Percentiles rank a stretch among this genome's conserved stretches.
These are phyloP conservation scores for Larimichthys polyactis DNA, from an alignment of 2,113 vertebrate genomes.

Conservation along the genomic window DNA sequence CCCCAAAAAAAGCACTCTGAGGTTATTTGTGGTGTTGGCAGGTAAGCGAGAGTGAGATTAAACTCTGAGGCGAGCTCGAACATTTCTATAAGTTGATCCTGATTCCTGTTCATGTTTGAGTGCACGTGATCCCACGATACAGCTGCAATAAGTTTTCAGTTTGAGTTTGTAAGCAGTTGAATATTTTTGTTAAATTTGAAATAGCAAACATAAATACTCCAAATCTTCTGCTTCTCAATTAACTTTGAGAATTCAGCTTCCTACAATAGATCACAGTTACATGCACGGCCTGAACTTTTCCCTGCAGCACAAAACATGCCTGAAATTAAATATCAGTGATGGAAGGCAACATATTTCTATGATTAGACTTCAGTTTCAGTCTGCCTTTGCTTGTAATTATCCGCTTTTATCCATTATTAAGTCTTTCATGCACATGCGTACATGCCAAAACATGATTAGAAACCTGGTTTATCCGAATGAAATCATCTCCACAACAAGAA, in stretches of 20 bases:
- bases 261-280: not conserved
- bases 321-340: not conserved
- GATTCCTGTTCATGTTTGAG: not conserved
- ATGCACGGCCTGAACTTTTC: not conserved
- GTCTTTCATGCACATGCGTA: no score
- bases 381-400: not conserved
- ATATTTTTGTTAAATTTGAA: not conserved
- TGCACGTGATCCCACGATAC: not conserved
- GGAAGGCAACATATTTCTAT: not conserved
- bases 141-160: not conserved
- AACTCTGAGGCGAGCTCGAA: not conserved
- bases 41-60: conserved; percentile 27
- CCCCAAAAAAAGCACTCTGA: conserved; percentile 27
- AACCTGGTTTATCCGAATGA: not conserved
- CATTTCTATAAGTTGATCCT: conserved; percentile 8
- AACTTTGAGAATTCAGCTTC: not conserved
- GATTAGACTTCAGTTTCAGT: not conserved
- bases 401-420: not conserved
- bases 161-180: not conserved
- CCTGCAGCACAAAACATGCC: not conserved
- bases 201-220: not conserved
- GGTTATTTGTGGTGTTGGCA: conserved; percentile 45
- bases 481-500: not conserved
- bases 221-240: not conserved
- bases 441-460: not conserved